phyloP scores from a whole-genome alignment of 1,140 invertebrate species.

The Drosophila gunungcola region DNA sequence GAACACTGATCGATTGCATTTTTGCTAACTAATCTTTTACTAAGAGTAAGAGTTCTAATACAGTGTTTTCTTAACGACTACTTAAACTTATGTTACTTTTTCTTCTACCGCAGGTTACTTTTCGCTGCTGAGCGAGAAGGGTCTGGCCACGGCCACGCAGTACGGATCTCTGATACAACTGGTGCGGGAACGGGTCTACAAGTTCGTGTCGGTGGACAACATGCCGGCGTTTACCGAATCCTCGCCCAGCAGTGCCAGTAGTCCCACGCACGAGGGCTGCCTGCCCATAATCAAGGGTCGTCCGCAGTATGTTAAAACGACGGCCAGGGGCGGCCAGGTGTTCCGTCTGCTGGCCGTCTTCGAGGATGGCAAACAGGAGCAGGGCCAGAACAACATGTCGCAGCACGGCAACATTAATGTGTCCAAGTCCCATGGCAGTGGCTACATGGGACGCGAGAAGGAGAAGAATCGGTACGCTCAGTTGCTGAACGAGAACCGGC shows the following conservation, averaged over 20 bases:
- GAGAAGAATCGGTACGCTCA: constrained; percentile 84
- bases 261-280: constrained; percentile 74
- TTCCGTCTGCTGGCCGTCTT: constrained; percentile 81
- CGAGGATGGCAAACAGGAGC: constrained; percentile 82
- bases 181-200: constrained; percentile 82
- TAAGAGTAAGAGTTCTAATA: neutral
- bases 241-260: constrained; percentile 50
- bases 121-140: constrained; percentile 80
- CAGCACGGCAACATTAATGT: constrained; percentile 29
- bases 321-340: constrained; percentile 80
- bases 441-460: constrained; percentile 72
- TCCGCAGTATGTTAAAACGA: constrained; percentile 81
- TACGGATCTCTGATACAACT: constrained; percentile 78
- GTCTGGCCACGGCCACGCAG: constrained; percentile 74
- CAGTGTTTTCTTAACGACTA: neutral
- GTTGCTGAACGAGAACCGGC: constrained; percentile 79
- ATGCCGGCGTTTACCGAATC: constrained; percentile 83
- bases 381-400: constrained; percentile 27
- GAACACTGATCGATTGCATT: too few relatives aligned
- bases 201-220: constrained; percentile 83
- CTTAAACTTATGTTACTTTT: neutral
- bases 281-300: constrained; percentile 65
- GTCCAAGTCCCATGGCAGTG: constrained; percentile 30
- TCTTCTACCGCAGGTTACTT: constrained; percentile 76
- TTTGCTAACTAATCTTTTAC: too few relatives aligned